A percentile compares a stretch with the other conserved stretches of the same genome.
phyloP scores from a whole-genome alignment of 1,140 invertebrate species.

The Zaprionus gabonicus region DNA sequence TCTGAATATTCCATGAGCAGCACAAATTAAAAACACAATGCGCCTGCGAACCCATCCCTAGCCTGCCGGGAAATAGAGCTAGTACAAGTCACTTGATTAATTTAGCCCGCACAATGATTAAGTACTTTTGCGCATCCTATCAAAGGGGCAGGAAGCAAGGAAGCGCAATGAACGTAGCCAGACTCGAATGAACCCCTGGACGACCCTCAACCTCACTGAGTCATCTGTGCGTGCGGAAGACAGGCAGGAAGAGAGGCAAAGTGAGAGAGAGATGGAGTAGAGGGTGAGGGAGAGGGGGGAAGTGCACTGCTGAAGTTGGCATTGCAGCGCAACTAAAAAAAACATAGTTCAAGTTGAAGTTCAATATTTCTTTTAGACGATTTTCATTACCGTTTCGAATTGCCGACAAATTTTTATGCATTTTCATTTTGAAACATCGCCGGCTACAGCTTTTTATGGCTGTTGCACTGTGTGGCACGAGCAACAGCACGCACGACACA shows the following conservation, averaged over 20 bases:
- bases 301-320: not conserved
- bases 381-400: constrained; percentile 32
- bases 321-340: constrained; percentile 47
- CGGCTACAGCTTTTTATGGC: constrained; percentile 60
- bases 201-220: constrained; percentile 17
- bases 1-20: constrained; percentile 78
- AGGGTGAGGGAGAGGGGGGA: not conserved
- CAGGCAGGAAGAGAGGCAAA: not conserved
- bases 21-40: constrained; percentile 73
- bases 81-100: constrained; percentile 80
- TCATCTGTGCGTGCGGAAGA: constrained; percentile 48
- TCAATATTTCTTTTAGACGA: constrained; percentile 20
- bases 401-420: constrained; percentile 50
- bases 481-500: constrained; percentile 28
- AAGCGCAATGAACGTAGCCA: not conserved
- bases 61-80: constrained; percentile 28
- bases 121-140: constrained; percentile 76
- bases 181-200: constrained; percentile 1
- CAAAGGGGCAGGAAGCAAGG: constrained; percentile 27
- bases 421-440: constrained; percentile 30
- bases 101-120: constrained; percentile 83
- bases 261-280: too few species aligned
- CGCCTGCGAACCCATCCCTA: constrained; percentile 15
- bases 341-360: constrained; percentile 1
- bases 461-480: constrained; percentile 31